phyloP scores from a whole-genome alignment of 2,113 vertebrate genomes.

The Mandrillus leucophaeus region DNA sequence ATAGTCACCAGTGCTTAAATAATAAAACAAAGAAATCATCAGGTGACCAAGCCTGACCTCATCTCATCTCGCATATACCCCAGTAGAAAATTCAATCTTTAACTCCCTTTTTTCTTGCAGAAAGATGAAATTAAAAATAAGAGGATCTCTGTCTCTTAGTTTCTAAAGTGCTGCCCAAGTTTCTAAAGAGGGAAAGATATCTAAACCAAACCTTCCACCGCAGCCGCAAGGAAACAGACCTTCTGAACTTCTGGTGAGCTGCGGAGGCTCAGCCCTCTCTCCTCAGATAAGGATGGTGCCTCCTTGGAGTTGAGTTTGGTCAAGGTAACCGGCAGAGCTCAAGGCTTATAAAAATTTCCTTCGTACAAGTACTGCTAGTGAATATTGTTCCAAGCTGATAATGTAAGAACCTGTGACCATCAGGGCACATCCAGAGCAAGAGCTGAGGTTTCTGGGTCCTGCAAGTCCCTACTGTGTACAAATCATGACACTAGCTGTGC shows the following conservation, averaged over 20 bases:
- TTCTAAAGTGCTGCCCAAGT: not conserved
- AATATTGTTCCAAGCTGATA: not conserved
- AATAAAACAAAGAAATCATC: not conserved
- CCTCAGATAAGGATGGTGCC: not conserved
- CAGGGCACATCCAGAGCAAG: not conserved
- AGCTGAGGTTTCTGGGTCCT: not conserved
- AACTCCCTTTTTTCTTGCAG: not conserved
- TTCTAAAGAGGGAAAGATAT: not conserved
- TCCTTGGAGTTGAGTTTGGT: not conserved
- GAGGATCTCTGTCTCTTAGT: not conserved
- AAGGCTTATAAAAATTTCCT: not conserved
- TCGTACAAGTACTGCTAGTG: not conserved
- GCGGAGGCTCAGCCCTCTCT: not conserved
- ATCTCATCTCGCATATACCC: not conserved
- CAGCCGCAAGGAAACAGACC: not conserved
- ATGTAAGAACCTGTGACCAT: not conserved
- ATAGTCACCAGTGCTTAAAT: not conserved
- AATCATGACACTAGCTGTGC: rapidly evolving
- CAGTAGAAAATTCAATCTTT: not conserved
- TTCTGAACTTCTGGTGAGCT: not conserved
- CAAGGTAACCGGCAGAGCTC: not conserved
- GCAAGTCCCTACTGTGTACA: not conserved
- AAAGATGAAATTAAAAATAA: not conserved
- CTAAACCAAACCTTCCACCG: not conserved
- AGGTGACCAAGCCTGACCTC: not conserved